Evolutionary conservation across 2,888 invertebrate genomes (phyloP), one percentile per base, ranked within the genome.

Genomic region (Ephialtes manifestator): DNA sequence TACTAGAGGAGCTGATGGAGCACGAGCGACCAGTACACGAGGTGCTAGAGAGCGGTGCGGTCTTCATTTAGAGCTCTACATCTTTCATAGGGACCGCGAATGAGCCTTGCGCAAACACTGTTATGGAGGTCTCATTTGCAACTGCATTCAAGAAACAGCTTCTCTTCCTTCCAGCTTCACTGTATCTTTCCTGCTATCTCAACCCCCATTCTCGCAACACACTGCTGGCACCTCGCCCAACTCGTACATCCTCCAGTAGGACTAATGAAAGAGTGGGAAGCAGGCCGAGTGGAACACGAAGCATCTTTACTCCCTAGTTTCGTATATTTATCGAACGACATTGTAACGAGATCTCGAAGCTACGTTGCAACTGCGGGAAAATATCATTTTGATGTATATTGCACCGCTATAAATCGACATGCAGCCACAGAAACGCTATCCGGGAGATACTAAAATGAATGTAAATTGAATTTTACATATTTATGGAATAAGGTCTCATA

Each of bases 11-110:
- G 18, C 39, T 63, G 63, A 63, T 63, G 63, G 63, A 63, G 35
- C 39, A 39, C 63, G 39, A 63, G 7, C 31, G n/a, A 11, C 58
- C 48, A 63, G 71, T 48, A 67, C 58, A 39, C 77, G 51, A 60
- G 46, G 24, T 31, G 79, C 24, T 51, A 63, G 53, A 28, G 58
- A 63, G 58, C 71, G 28, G 63, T 80, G 86, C 81, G 85, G 87
- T 88, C 88, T 90, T 91, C 89, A 90, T 91, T 91, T 90, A 88
- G 83, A 87, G 81, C 87, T 86, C 85, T 89, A 85, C 88, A 89
- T 89, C 88, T 90, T 91, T 90, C 84, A 90, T 89, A 83, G 83
- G 81, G 78, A 84, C 77, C 77, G 74, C 84, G 77, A 81, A 81
- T 60, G 81, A 78, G 74, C 55, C 60, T 81, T 78, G 74, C 74